These are phyloP conservation scores for Enteromius treurensis DNA, from an alignment of 2,797 vertebrate species.

Conservation along the genomic window DNA sequence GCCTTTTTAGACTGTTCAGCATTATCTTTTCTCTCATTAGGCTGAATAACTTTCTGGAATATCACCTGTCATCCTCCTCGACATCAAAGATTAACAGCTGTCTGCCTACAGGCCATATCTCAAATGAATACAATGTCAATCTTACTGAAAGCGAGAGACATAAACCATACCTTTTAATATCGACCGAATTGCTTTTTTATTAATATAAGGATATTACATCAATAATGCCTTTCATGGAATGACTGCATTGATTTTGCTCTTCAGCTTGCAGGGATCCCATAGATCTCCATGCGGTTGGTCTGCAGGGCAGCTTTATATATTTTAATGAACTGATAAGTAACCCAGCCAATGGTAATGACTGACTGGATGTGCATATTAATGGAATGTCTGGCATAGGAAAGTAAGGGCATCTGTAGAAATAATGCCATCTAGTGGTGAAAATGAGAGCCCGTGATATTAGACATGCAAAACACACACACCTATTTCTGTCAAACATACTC, in stretches of 20 bases:
- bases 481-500: slow-evolving; percentile 1
- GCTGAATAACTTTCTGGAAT: slow-evolving; percentile 27
- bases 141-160: slow-evolving; percentile 2
- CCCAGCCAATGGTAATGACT: slow-evolving; percentile 40
- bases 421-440: slow-evolving; percentile 58
- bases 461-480: background rate
- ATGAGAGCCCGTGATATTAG: background rate
- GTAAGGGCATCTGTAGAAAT: slow-evolving; percentile 45
- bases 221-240: slow-evolving; percentile 35
- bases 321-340: slow-evolving; percentile 54
- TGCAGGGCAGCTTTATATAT: slow-evolving; percentile 32
- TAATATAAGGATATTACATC: slow-evolving; percentile 23
- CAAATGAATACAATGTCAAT: slow-evolving; percentile 11
- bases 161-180: slow-evolving; percentile 32
- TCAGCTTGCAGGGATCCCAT: slow-evolving; percentile 40
- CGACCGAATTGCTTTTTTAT: slow-evolving; percentile 18
- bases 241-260: slow-evolving; percentile 35
- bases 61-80: slow-evolving; percentile 27
- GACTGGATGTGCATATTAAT: slow-evolving; percentile 47
- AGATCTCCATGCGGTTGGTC: slow-evolving; percentile 30
- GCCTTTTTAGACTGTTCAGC: background rate
- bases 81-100: slow-evolving; percentile 47
- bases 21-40: slow-evolving; percentile 34
- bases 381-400: slow-evolving; percentile 21
- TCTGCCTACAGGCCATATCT: slow-evolving; percentile 20